Percentiles rank a stretch among this genome's conserved stretches.
Evolutionary conservation across 2,797 vertebrate genomes (phyloP).

Genomic region (Gobio occitaniae): DNA sequence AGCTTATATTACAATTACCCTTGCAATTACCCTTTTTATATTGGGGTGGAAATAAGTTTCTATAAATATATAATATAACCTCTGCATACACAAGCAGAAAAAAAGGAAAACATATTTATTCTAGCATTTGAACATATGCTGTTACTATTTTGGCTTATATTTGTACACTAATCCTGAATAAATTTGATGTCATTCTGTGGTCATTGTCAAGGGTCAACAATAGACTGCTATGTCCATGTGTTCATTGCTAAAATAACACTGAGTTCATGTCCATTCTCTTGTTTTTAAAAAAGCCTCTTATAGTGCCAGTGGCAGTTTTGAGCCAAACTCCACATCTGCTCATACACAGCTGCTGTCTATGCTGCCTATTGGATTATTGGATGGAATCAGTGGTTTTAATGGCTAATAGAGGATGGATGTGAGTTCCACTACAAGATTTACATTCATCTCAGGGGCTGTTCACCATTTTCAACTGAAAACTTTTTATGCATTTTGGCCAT

Average conservation of each 20-base stretch:
- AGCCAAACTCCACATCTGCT: slow-evolving; percentile 43
- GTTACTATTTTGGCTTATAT: neutral
- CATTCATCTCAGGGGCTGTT: neutral
- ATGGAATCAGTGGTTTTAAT: slow-evolving; percentile 5
- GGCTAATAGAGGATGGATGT: neutral
- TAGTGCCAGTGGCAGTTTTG: neutral
- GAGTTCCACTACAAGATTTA: neutral
- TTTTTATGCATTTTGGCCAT: neutral
- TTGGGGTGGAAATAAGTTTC: neutral
- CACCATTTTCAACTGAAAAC: too few species aligned
- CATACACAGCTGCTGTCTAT: slow-evolving; percentile 44
- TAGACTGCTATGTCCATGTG: slow-evolving; percentile 26
- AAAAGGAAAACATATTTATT: neutral
- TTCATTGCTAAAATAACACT: slow-evolving; percentile 17
- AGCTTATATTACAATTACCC: too few species aligned
- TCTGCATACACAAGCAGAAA: neutral
- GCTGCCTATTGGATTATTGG: slow-evolving; percentile 45
- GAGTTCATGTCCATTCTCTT: neutral
- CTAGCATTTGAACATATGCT: neutral
- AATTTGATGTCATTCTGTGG: slow-evolving; percentile 14
- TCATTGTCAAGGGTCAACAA: slow-evolving; percentile 49
- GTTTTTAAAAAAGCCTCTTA: slow-evolving; percentile 24
- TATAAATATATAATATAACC: neutral
- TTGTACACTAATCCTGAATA: neutral
- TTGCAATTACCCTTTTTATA: neutral